Evolutionary conservation across 1,140 invertebrate genomes (phyloP).

Genomic region (Megalopta genalis): DNA sequence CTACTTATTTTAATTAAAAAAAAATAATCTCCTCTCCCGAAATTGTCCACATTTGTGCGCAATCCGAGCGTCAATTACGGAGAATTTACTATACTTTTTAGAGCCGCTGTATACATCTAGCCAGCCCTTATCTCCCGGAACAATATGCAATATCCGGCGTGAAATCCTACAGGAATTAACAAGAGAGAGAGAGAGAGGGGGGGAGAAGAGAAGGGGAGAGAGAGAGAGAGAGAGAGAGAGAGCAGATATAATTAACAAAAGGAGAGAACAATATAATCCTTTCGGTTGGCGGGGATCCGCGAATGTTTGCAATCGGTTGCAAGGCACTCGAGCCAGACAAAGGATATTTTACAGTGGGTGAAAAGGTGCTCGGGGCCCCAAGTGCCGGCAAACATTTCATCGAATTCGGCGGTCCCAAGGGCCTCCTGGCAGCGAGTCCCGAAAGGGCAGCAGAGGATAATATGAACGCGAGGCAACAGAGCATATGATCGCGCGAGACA

Average conservation of each 20-base stretch:
- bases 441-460: slow-evolving; percentile 33
- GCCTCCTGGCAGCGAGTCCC: slow-evolving; percentile 16
- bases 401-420: slow-evolving; percentile 26
- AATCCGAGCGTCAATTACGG: too few species aligned
- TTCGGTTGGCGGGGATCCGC: slow-evolving; percentile 22
- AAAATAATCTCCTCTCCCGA: too few species aligned
- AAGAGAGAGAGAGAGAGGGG: too few species aligned
- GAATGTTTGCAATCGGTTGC: slow-evolving; percentile 49
- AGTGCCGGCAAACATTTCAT: slow-evolving; percentile 52
- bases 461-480: slow-evolving; percentile 15
- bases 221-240: background rate
- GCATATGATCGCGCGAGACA: slow-evolving; percentile 36
- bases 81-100: too few species aligned
- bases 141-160: background rate
- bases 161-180: slow-evolving; percentile 9
- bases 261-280: slow-evolving; percentile 34
- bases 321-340: slow-evolving; percentile 15
- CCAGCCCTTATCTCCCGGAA: too few species aligned
- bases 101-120: too few species aligned
- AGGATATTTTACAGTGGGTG: background rate
- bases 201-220: too few species aligned
- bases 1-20: too few species aligned
- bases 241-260: background rate
- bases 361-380: slow-evolving; percentile 23
- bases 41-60: too few species aligned